A percentile compares a stretch with the other conserved stretches of the same genome.
Evolutionary conservation across 2,113 vertebrate species (phyloP).

Genomic region (Mastomys natalensis): DNA sequence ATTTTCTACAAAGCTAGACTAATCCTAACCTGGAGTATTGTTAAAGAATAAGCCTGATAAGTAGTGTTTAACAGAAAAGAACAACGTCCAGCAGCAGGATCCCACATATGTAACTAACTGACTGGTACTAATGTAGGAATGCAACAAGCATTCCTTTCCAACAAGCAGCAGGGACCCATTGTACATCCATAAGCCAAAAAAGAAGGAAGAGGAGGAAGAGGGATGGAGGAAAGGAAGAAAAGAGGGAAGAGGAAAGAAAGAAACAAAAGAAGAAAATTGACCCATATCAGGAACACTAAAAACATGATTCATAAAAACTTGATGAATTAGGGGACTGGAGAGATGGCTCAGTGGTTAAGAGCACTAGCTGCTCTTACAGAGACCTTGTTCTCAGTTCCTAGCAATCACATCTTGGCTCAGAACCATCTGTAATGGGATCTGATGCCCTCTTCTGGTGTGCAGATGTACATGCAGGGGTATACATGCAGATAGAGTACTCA

Average conservation of each 20-base stretch:
- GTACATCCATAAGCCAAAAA: background rate
- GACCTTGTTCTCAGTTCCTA: too few species aligned
- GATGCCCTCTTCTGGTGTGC: too few species aligned
- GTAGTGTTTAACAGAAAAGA: background rate
- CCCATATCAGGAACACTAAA: background rate
- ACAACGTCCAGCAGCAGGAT: background rate
- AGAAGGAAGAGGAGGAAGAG: background rate
- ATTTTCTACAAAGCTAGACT: background rate
- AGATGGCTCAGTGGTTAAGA: too few species aligned
- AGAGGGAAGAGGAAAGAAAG: background rate
- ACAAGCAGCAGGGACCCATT: background rate
- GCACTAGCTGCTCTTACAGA: too few species aligned
- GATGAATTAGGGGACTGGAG: background rate
- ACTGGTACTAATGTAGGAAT: background rate
- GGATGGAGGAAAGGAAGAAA: accelerated
- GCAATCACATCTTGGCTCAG: too few species aligned
- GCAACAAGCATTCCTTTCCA: background rate
- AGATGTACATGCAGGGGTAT: too few species aligned
- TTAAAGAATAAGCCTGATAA: background rate
- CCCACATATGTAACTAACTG: background rate
- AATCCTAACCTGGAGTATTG: background rate
- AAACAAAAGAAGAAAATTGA: background rate
- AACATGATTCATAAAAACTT: background rate
- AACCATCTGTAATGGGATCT: too few species aligned
- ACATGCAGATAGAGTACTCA: too few species aligned